A percentile compares a stretch with the other conserved stretches of the same genome.
Conservation (phyloP, 1,140 invertebrate genomes). For the Gyrodactylus bullatarudis region DNA sequence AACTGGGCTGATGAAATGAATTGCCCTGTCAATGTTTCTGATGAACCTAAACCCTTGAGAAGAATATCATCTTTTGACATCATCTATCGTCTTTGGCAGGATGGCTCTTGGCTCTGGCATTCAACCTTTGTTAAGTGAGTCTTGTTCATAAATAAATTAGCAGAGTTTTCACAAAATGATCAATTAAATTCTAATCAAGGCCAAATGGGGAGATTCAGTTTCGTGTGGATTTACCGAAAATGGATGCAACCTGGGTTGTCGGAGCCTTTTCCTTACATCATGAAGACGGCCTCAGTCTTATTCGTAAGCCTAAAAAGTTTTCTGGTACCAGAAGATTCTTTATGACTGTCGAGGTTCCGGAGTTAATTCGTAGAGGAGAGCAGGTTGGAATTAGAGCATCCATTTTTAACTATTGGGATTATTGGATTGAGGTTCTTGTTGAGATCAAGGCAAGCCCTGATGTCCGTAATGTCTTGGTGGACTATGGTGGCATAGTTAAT, state of each 20-base stretch:
- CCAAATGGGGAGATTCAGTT: slow-evolving; percentile 26
- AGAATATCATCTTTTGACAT: not conserved
- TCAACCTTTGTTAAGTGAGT: slow-evolving; percentile 53
- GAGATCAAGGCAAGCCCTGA: not conserved
- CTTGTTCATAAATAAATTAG: not conserved
- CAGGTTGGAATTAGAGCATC: slow-evolving; percentile 61
- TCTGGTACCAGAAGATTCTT: slow-evolving; percentile 51
- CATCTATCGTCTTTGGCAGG: slow-evolving; percentile 39
- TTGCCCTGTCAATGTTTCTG: slow-evolving; percentile 23
- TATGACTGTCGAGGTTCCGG: slow-evolving; percentile 68
- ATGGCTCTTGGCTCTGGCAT: slow-evolving; percentile 54
- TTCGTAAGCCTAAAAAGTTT: slow-evolving; percentile 36
- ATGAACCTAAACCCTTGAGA: slow-evolving; percentile 33
- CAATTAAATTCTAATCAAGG: slow-evolving; percentile 10
- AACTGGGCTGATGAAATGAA: slow-evolving; percentile 54
- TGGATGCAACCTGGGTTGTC: slow-evolving; percentile 57
- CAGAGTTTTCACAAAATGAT: not conserved
- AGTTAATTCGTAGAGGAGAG: slow-evolving; percentile 44
- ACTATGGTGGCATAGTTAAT: not conserved
- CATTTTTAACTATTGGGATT: slow-evolving; percentile 61
- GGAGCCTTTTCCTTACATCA: slow-evolving; percentile 58
- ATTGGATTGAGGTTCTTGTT: slow-evolving; percentile 11
- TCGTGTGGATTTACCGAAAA: slow-evolving; percentile 43
- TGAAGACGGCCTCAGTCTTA: slow-evolving; percentile 45
- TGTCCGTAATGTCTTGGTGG: not conserved